These are phyloP conservation scores for Lathamus discolor DNA, from an alignment of 2,113 vertebrate species.

Conservation along the genomic window DNA sequence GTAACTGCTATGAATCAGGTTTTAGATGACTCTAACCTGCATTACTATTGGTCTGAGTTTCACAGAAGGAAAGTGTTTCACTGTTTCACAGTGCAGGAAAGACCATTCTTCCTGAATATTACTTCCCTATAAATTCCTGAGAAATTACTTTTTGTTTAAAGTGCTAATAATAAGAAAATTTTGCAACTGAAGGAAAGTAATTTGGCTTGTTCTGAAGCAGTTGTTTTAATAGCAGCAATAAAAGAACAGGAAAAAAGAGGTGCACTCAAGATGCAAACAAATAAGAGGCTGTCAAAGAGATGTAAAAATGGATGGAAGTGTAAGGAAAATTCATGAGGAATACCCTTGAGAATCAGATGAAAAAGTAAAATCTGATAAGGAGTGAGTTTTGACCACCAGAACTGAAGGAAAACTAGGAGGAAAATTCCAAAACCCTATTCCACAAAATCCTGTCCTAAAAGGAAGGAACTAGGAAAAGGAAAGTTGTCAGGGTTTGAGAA, in stretches of 20 bases:
- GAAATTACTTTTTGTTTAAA: not conserved
- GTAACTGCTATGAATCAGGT: not conserved
- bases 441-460: not conserved
- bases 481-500: not conserved
- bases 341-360: not conserved
- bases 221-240: not conserved
- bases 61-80: not conserved
- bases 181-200: not conserved
- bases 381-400: not conserved
- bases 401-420: not conserved
- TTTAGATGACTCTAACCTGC: not conserved
- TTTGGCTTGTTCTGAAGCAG: not conserved
- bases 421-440: not conserved
- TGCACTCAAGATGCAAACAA: not conserved
- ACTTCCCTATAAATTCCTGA: not conserved
- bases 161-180: not conserved
- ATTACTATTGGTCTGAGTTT: not conserved
- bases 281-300: not conserved
- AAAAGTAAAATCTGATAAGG: not conserved
- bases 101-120: not conserved
- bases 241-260: not conserved
- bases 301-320: not conserved
- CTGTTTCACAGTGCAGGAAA: not conserved
- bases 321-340: not conserved
- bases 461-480: not conserved